These are phyloP conservation scores for Diadromus collaris DNA, from an alignment of 2,888 invertebrate genomes.

Conservation along the genomic window DNA sequence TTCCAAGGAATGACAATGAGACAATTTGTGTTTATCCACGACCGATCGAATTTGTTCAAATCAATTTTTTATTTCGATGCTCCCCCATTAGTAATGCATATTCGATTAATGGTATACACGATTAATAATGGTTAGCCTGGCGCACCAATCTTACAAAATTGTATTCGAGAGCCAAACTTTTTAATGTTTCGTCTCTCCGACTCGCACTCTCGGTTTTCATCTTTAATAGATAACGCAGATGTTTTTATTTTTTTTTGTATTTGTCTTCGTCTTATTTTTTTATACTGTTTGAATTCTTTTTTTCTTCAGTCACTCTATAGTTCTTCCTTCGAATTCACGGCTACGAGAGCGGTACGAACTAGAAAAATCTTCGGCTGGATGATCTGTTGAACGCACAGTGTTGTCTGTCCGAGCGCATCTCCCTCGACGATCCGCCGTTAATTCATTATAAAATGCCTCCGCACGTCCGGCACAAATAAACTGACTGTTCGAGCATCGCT, in stretches of 20 bases:
- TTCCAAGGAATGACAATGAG: neutral
- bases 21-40: neutral
- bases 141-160: constrained; percentile 70
- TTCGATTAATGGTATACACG: constrained; percentile 67
- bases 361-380: constrained; percentile 29
- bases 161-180: constrained; percentile 38
- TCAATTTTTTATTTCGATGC: constrained; percentile 65
- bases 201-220: constrained; percentile 5
- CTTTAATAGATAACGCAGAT: constrained; percentile 11
- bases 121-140: constrained; percentile 69
- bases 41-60: constrained; percentile 43
- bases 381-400: neutral
- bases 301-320: neutral
- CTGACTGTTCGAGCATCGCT: constrained; percentile 1
- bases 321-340: constrained; percentile 14
- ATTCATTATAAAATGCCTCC: constrained; percentile 37
- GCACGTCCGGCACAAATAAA: constrained; percentile 30
- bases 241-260: constrained; percentile 5
- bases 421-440: neutral
- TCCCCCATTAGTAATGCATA: constrained; percentile 73
- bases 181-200: constrained; percentile 29
- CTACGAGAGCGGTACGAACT: constrained; percentile 42
- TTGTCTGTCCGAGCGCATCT: neutral
- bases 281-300: neutral
- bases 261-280: constrained; percentile 9